Evolutionary conservation across 1,140 invertebrate species (phyloP), one percentile per base, ranked within the genome.

Genomic region (Metopolophium dirhodum): DNA sequence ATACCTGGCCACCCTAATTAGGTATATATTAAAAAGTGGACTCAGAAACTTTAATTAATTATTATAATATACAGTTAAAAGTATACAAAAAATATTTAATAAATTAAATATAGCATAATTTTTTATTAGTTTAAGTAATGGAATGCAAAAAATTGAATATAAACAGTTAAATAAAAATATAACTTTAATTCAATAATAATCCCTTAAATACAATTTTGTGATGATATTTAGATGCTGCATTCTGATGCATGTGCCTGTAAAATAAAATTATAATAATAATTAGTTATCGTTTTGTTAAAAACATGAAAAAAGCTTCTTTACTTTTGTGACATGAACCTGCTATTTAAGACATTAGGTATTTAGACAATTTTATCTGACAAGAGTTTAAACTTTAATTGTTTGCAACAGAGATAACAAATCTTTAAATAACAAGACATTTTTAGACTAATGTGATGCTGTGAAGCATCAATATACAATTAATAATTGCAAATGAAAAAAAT

Each of bases 171-270:
- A 68, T 61, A n/a, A 30, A 30, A 30, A 77, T 3, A 77, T 68
- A 77, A 77, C 6, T 68, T 68, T n/a, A n/a, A 68, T 77, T 77
- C n/a, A 77, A 77, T n/a, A 68, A 14, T 14, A 77, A 77, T 77
- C 4, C 14, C 30, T 77, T 77, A 77, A n/a, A n/a, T 77, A 77
- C 4, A 77, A 77, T 47, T 26, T 22, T 86, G 9, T 45, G 22
- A 41, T 45, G 2, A 45, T 45, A 41, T 37, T 91, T 37, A 82
- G 7, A 83, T 91, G 22, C 22, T 91, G 90, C 90, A 91, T 37
- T 51, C 90, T 23, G 90, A 91, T 23, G 90, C 90, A 51, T 91
- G 90, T 14, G 90, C 68, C 90, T 91, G n/a, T 45, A 91, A 91
- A 41, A 47, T 26, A 68, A 90, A 37, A 90, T 49, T 35, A 51